Base-by-base conservation (phyloP, 2,113 vertebrate genomes). In the Bambusicola thoracicus region DNA sequence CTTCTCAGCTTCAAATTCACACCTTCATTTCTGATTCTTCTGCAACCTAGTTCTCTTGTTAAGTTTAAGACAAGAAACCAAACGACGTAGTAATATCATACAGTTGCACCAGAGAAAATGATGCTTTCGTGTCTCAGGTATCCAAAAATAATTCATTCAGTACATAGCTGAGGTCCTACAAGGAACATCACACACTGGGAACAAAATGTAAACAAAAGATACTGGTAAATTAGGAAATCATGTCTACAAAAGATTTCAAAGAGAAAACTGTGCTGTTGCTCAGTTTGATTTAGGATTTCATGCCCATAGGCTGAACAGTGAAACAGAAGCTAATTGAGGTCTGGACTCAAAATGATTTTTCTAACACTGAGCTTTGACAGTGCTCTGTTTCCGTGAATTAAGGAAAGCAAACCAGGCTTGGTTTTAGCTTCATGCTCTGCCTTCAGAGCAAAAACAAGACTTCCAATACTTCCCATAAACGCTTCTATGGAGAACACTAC, bases 231-330 rank as follows among this genome's bases (percentile, higher is more conserved):
- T 68, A 32, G 41, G 25, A 88, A 82, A 73, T 73, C 29, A 21
- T 10, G 29, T 21, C 29, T 68, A 17, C 13, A 82, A 72, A 89
- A 61, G 6, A 38, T 21, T 61, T 34, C 16, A 38, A 38, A 73
- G 11, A 81, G 32, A 65, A 85, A 80, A 41, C 13, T 53, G 27
- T 27, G 13, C 24, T 65, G 32, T 38, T 82, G 17, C 32, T 66
- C 12, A 22, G 19, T 69, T 63, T 41, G 29, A 78, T 43, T 67
- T 24, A 53, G 29, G 29, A 7, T 69, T 85, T 87, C 34, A 73
- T 1, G 2, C 51, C 40, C 46, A 1, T 44, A 61, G 16, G 2
- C 34, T 29, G 56, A 41, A 7, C 13, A 70, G 56, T 1, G 1
- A 38, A 90, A 72, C 6, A 46, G 55, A 15, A 75, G 29, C 9